phyloP scores from a whole-genome alignment of 2,797 vertebrate species.

The Sandelia bainsii region DNA sequence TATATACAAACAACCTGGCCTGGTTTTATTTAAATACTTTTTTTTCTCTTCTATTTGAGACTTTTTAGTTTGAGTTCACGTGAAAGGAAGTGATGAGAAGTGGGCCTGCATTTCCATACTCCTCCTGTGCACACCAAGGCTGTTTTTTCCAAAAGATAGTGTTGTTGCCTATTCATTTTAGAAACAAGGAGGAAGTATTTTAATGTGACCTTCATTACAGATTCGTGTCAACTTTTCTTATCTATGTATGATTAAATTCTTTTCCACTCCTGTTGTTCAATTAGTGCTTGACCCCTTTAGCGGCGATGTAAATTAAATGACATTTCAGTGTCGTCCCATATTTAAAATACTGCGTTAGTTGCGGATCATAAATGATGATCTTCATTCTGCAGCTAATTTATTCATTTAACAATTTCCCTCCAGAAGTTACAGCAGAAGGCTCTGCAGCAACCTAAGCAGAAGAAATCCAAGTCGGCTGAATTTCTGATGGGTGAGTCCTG shows the following conservation, averaged over 20 bases:
- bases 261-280: conserved; percentile 99
- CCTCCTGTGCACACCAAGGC: conserved; percentile 64
- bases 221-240: conserved; percentile 98
- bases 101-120: conserved; percentile 73
- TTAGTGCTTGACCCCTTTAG: conserved; percentile 99
- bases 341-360: conserved; percentile 99
- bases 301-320: conserved; percentile 99
- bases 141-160: conserved; percentile 69
- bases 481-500: conserved; percentile 99
- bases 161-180: conserved; percentile 87
- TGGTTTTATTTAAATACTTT: conserved; percentile 50
- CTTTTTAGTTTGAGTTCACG: conserved; percentile 48
- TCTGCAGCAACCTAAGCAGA: conserved; percentile 99
- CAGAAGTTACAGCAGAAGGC: conserved; percentile 99
- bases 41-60: conserved; percentile 35
- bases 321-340: conserved; percentile 99
- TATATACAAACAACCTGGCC: conserved; percentile 8
- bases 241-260: conserved; percentile 90
- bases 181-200: conserved; percentile 89
- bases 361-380: conserved; percentile 99
- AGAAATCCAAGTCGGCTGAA: conserved; percentile 99
- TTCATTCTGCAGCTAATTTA: conserved; percentile 99
- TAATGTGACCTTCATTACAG: conserved; percentile 99
- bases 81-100: conserved; percentile 65
- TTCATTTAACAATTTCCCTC: conserved; percentile 99